A percentile compares a stretch with the other conserved stretches of the same genome.
These are phyloP conservation scores for Pelodiscus sinensis DNA, from an alignment of 2,113 vertebrate genomes.

Conservation along the genomic window DNA sequence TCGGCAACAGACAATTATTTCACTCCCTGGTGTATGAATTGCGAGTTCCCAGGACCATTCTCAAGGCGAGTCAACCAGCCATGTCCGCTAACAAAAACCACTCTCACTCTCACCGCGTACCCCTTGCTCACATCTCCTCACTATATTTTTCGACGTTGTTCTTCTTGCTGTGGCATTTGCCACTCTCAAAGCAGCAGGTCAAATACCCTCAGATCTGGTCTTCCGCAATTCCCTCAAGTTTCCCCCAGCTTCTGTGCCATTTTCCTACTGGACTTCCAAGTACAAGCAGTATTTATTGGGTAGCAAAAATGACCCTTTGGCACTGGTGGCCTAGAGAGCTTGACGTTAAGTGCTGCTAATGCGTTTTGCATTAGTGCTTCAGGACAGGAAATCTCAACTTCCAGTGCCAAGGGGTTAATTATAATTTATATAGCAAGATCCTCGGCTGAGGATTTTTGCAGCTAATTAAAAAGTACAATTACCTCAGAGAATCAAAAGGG, in stretches of 20 bases:
- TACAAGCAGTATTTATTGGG: background rate
- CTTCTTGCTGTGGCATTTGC: background rate
- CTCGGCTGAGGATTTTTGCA: background rate
- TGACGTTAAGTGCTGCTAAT: constrained; percentile 63
- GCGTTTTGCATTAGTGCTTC: constrained; percentile 56
- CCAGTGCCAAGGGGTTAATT: constrained; percentile 72
- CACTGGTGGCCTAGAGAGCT: background rate
- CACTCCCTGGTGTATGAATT: constrained; percentile 5
- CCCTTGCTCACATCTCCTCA: background rate
- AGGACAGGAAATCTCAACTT: constrained; percentile 71
- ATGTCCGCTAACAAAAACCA: constrained; percentile 13
- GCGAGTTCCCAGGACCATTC: background rate
- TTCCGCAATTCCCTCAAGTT: background rate
- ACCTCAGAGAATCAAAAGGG: constrained; percentile 64
- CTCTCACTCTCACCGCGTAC: background rate
- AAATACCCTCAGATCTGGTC: background rate
- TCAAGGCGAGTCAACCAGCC: background rate
- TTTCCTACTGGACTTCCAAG: background rate
- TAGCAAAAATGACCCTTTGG: constrained; percentile 25
- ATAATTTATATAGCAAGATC: constrained; percentile 69
- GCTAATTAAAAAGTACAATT: constrained; percentile 67
- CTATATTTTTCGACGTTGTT: rapidly evolving
- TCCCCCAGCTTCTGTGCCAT: background rate
- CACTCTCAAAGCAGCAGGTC: background rate
- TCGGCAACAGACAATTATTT: constrained; percentile 22